phyloP scores from a whole-genome alignment of 1,140 invertebrate species.

The Physella acuta region DNA sequence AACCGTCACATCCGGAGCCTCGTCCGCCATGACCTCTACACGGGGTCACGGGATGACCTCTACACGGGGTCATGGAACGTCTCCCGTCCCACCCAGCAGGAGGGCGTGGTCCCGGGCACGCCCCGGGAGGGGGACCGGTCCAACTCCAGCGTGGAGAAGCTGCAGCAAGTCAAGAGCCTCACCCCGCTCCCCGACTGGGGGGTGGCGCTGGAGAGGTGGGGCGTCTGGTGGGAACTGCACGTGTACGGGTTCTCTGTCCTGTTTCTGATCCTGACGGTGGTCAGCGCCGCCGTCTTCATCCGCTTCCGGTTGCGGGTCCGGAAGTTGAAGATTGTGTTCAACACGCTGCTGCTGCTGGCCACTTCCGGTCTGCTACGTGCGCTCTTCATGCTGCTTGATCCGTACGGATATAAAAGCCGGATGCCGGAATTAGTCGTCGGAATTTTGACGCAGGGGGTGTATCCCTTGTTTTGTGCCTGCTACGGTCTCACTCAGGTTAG shows the following conservation, averaged over 20 bases:
- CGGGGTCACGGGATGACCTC: no score
- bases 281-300: slow-evolving; percentile 14
- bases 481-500: slow-evolving; percentile 30
- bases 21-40: no score
- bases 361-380: slow-evolving; percentile 18
- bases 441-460: slow-evolving; percentile 24
- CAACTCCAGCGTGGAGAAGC: neutral
- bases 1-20: no score
- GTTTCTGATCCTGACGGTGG: slow-evolving; percentile 18
- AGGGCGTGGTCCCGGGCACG: neutral
- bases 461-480: slow-evolving; percentile 28
- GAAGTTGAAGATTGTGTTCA: slow-evolving; percentile 21
- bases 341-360: slow-evolving; percentile 20
- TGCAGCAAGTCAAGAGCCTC: slow-evolving; percentile 4
- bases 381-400: slow-evolving; percentile 22
- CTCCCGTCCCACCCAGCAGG: neutral
- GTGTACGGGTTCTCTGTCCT: slow-evolving; percentile 24
- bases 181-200: slow-evolving; percentile 27
- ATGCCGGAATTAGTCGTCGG: slow-evolving; percentile 24
- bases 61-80: no score
- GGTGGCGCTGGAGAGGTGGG: slow-evolving; percentile 17
- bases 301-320: slow-evolving; percentile 16
- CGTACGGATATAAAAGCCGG: slow-evolving; percentile 21
- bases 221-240: slow-evolving; percentile 20
- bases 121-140: neutral